A percentile compares a stretch with the other conserved stretches of the same genome.
phyloP scores from a whole-genome alignment of 2,888 invertebrate species.

The Nesidiocoris tenuis region DNA sequence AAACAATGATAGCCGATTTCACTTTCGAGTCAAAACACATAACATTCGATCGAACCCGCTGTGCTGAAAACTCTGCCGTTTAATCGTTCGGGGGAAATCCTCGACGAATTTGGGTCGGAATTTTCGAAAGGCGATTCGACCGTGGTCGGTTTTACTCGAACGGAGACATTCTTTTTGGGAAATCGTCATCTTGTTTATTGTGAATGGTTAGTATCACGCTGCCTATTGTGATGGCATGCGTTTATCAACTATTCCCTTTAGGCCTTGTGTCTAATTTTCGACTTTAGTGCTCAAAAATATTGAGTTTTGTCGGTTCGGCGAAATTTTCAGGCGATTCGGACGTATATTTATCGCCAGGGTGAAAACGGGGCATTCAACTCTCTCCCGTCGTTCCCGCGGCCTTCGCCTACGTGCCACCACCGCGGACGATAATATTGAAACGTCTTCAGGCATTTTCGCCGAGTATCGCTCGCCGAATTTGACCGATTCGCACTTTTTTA shows the following conservation, averaged over 20 bases:
- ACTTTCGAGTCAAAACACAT: constrained; percentile 45
- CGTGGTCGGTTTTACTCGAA: not conserved
- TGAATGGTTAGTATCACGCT: constrained; percentile 32
- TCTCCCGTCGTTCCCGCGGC: not conserved
- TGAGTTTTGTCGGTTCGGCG: no score
- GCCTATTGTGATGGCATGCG: not conserved
- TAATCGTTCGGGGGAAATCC: not conserved
- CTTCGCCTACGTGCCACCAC: not conserved
- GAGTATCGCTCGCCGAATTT: no score
- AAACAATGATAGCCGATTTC: constrained; percentile 47
- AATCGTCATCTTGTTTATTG: constrained; percentile 25
- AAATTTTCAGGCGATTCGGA: no score
- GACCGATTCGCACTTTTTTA: no score
- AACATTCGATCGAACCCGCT: constrained; percentile 43
- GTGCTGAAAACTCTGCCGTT: constrained; percentile 2
- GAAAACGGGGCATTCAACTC: not conserved
- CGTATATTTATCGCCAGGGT: no score
- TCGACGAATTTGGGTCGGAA: not conserved
- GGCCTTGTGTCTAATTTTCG: no score
- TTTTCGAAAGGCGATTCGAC: not conserved
- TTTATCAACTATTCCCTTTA: not conserved
- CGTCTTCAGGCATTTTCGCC: not conserved
- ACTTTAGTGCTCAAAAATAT: no score
- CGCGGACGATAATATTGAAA: not conserved
- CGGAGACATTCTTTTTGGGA: not conserved